These are phyloP conservation scores for Hirudo medicinalis DNA, from an alignment of 1,140 invertebrate species.

Conservation along the genomic window DNA sequence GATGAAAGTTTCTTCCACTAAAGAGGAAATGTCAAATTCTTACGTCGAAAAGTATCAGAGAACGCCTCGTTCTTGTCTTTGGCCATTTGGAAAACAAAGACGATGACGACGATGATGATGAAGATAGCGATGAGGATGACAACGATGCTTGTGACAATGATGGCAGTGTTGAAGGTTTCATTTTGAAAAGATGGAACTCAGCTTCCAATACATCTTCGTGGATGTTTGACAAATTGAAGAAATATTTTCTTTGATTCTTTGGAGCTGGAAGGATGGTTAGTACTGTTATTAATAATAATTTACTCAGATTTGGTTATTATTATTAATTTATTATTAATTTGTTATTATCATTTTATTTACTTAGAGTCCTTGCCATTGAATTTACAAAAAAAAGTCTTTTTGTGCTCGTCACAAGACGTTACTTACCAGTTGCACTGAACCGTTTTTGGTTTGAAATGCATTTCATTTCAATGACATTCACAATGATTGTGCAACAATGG, in stretches of 20 bases:
- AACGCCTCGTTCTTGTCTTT: not conserved
- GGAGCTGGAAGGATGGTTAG: conserved; percentile 27
- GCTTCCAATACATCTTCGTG: conserved; percentile 48
- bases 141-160: not conserved
- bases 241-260: conserved; percentile 33
- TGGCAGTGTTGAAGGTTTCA: conserved; percentile 29
- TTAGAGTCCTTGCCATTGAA: too few species aligned
- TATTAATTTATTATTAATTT: too few species aligned
- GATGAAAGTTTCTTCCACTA: too few species aligned
- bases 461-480: too few species aligned
- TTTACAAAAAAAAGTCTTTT: too few species aligned
- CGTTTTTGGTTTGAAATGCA: too few species aligned
- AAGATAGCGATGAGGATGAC: not conserved
- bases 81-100: conserved; percentile 3
- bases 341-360: too few species aligned
- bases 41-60: conserved; percentile 10
- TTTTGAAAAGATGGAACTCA: conserved; percentile 49
- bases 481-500: too few species aligned
- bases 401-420: too few species aligned
- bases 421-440: too few species aligned
- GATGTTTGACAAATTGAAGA: conserved; percentile 43
- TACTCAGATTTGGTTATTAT: not conserved
- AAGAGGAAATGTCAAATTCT: not conserved
- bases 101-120: not conserved
- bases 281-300: not conserved